Percentiles rank a stretch among this genome's conserved stretches.
Conservation (phyloP, 2,888 invertebrate species). For the Incurvaria masculella region DNA sequence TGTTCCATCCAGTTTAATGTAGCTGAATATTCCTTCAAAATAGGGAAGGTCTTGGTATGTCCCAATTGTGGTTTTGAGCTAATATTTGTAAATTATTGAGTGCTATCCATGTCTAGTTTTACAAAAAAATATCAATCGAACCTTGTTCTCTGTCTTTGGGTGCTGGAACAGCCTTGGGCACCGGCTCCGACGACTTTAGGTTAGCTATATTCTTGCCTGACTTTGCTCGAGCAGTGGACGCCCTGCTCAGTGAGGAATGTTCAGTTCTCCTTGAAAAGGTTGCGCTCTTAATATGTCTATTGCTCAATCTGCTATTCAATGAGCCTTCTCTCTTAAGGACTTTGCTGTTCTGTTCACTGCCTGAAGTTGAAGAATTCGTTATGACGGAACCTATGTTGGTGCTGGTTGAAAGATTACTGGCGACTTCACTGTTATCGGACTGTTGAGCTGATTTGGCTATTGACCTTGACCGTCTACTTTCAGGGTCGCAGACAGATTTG, state of each 20-base stretch:
- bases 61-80: no score
- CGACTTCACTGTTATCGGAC: conserved; percentile 40
- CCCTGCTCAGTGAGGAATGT: conserved; percentile 52
- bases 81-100: no score
- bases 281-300: conserved; percentile 50
- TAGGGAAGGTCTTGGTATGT: no score
- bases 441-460: conserved; percentile 25
- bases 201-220: conserved; percentile 47
- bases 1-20: no score
- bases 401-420: conserved; percentile 42
- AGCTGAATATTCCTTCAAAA: no score
- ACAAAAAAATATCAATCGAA: no score
- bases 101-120: no score
- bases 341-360: conserved; percentile 43
- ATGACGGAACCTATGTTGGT: conserved; percentile 39
- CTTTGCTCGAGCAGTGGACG: conserved; percentile 63
- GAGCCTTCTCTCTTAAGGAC: conserved; percentile 39
- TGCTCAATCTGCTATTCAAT: conserved; percentile 33
- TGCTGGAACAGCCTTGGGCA: conserved; percentile 42
- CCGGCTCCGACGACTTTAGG: conserved; percentile 48
- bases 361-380: conserved; percentile 45
- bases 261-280: conserved; percentile 41
- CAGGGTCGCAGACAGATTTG: conserved; percentile 50
- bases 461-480: conserved; percentile 31
- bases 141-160: conserved; percentile 72